A percentile compares a stretch with the other conserved stretches of the same genome.
These are phyloP conservation scores for Sorex fumeus DNA, from an alignment of 2,113 vertebrate genomes.

Conservation along the genomic window DNA sequence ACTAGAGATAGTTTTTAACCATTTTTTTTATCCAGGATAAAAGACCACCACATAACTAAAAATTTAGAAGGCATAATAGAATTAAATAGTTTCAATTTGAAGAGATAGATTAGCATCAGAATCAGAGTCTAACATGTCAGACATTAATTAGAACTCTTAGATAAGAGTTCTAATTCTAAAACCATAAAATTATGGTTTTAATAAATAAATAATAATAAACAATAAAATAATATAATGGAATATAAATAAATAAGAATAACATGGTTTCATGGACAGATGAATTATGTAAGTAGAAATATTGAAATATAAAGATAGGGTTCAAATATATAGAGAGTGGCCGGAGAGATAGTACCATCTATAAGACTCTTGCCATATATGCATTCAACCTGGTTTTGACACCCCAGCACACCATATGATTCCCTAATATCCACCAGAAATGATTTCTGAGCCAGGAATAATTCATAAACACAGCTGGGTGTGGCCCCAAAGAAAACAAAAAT, in stretches of 20 bases:
- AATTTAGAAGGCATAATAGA: neutral
- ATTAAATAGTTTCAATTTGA: neutral
- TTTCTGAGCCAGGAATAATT: too few species aligned
- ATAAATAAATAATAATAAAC: too few species aligned
- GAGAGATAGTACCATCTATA: too few species aligned
- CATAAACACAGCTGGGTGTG: too few species aligned
- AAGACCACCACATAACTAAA: neutral
- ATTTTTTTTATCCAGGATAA: neutral
- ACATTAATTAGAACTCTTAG: neutral
- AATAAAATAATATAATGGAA: too few species aligned
- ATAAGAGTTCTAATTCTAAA: neutral
- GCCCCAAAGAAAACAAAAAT: too few species aligned
- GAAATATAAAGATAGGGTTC: neutral
- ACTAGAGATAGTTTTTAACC: neutral
- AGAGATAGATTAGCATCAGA: conserved; percentile 5
- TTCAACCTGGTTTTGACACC: too few species aligned
- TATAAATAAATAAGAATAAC: too few species aligned
- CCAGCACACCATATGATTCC: too few species aligned
- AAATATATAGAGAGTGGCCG: neutral
- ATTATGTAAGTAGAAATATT: neutral
- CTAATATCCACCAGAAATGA: too few species aligned
- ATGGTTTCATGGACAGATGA: neutral
- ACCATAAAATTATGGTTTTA: conserved; percentile 4
- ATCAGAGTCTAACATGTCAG: neutral
- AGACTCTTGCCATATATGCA: too few species aligned